These are phyloP conservation scores for Stenoptilia bipunctidactyla DNA, from an alignment of 2,888 invertebrate species.

Conservation along the genomic window DNA sequence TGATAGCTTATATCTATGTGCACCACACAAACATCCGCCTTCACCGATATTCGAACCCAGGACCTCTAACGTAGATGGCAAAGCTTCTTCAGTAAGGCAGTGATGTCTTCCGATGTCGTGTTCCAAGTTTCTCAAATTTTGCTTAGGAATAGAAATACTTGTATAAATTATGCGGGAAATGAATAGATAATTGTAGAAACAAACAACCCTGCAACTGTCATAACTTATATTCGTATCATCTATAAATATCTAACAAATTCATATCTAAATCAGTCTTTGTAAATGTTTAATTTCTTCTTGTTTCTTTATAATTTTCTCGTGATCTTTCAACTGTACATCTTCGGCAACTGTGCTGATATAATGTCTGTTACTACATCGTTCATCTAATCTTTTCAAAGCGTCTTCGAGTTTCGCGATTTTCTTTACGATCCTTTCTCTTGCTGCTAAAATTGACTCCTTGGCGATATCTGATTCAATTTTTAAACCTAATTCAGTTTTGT, in stretches of 20 bases:
- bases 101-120: no score
- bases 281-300: slow-evolving; percentile 38
- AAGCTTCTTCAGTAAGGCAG: no score
- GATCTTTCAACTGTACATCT: slow-evolving; percentile 29
- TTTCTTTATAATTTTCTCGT: slow-evolving; percentile 32
- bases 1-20: no score
- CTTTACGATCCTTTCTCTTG: slow-evolving; percentile 34
- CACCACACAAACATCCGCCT: no score
- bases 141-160: no score
- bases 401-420: slow-evolving; percentile 39
- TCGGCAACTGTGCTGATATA: slow-evolving; percentile 30
- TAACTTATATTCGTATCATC: no score
- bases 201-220: no score
- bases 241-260: not conserved
- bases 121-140: no score
- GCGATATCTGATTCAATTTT: slow-evolving; percentile 36
- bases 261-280: slow-evolving; percentile 34
- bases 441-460: slow-evolving; percentile 27
- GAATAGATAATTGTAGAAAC: no score
- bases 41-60: no score
- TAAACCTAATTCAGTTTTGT: slow-evolving; percentile 35
- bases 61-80: no score
- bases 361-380: slow-evolving; percentile 26
- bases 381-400: slow-evolving; percentile 33
- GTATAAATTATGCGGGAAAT: no score